Conservation (phyloP, 1,140 invertebrate species). For the Euura saliciscinereae region DNA sequence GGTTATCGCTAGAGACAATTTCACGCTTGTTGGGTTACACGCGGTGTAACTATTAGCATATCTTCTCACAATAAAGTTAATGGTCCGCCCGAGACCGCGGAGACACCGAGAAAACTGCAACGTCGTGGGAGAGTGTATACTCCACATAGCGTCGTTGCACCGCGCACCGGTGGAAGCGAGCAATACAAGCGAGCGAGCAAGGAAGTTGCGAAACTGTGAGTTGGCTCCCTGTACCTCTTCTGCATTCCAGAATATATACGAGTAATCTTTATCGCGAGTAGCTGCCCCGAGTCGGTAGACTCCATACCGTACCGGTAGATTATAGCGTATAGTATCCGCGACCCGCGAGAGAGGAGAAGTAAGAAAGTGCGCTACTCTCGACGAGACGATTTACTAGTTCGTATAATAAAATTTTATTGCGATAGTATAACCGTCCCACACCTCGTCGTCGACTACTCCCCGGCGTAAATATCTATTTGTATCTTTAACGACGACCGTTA, state of each 20-base stretch:
- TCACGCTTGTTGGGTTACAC: slow-evolving; percentile 19
- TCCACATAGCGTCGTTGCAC: neutral
- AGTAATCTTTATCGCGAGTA: neutral
- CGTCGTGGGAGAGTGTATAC: neutral
- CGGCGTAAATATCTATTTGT: neutral
- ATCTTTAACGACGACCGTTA: neutral
- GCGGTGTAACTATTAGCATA: slow-evolving; percentile 25
- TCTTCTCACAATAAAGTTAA: slow-evolving; percentile 32
- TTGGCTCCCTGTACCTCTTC: neutral
- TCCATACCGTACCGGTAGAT: too few species aligned
- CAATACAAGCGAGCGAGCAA: too few species aligned
- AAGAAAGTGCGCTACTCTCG: too few species aligned
- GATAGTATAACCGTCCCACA: neutral
- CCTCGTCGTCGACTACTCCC: neutral
- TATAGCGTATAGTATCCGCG: too few species aligned
- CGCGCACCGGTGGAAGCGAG: too few species aligned
- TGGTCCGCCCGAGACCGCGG: neutral
- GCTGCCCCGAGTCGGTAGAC: neutral
- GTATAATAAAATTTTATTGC: neutral
- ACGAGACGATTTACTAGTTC: neutral
- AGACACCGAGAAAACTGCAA: neutral
- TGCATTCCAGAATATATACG: slow-evolving; percentile 1
- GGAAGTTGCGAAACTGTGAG: too few species aligned
- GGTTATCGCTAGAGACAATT: slow-evolving; percentile 20
- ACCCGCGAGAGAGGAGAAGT: too few species aligned